Evolutionary conservation across 2,113 vertebrate genomes (phyloP).

Genomic region (Odontophorus gujanensis): DNA sequence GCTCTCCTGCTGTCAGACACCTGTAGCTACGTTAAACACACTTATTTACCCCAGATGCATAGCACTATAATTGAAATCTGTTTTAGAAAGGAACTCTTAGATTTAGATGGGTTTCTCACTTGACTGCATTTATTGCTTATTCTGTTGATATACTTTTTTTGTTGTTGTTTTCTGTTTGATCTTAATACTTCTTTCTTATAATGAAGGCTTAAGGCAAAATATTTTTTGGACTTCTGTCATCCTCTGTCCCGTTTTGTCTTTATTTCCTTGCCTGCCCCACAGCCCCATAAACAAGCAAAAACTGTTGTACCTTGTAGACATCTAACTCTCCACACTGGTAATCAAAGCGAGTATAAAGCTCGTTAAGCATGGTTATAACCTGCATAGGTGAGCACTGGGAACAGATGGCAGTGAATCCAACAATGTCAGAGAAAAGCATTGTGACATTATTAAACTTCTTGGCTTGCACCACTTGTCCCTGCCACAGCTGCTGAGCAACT

Average conservation of each 20-base stretch:
- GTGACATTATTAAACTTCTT: constrained; percentile 95
- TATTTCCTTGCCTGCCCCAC: neutral
- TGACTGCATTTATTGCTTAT: neutral
- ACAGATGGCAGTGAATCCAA: constrained; percentile 97
- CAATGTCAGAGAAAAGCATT: constrained; percentile 98
- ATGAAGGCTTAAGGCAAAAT: neutral
- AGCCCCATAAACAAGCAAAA: neutral
- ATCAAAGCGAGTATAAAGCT: constrained; percentile 95
- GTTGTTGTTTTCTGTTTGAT: neutral
- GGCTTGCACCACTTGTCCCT: constrained; percentile 92
- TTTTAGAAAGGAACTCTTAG: neutral
- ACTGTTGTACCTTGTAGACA: constrained; percentile 90
- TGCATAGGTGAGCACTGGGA: constrained; percentile 94
- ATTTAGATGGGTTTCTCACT: neutral
- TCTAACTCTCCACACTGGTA: constrained; percentile 94
- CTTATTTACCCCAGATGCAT: neutral
- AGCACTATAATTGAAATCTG: neutral
- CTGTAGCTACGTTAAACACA: neutral
- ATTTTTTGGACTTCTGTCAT: neutral
- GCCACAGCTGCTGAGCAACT: constrained; percentile 96
- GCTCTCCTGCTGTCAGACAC: neutral
- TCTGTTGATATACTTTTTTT: neutral
- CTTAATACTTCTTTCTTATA: neutral
- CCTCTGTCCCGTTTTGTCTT: neutral
- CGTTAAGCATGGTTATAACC: constrained; percentile 98